Evolutionary conservation across 2,113 vertebrate genomes (phyloP).

Genomic region (Campylomormyrus numenius): DNA sequence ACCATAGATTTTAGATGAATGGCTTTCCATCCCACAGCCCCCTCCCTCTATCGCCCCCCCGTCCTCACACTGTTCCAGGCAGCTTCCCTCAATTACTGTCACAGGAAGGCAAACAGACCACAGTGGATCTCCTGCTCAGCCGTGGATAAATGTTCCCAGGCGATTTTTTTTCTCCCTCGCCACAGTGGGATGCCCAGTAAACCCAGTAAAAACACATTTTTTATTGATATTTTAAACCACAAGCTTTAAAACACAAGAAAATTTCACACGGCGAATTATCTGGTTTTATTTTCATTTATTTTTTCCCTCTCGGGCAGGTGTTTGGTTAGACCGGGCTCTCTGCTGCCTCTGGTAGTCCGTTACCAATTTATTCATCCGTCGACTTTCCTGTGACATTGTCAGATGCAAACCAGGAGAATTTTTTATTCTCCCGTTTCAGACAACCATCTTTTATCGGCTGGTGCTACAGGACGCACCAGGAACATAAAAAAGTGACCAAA

Average conservation of each 20-base stretch:
- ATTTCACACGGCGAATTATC: neutral
- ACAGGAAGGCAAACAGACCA: slow-evolving; percentile 50
- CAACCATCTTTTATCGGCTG: neutral
- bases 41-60: slow-evolving; percentile 22
- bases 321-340: neutral
- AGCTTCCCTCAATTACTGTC: slow-evolving; percentile 67
- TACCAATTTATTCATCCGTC: neutral
- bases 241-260: neutral
- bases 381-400: neutral
- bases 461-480: neutral
- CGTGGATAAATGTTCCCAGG: slow-evolving; percentile 7
- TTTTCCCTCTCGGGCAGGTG: neutral
- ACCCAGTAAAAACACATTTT: neutral
- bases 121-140: slow-evolving; percentile 31
- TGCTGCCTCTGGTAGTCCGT: neutral
- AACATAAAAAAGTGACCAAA: neutral
- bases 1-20: slow-evolving; percentile 63
- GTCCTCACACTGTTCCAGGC: slow-evolving; percentile 55
- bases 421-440: neutral
- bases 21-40: slow-evolving; percentile 41
- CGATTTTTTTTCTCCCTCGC: neutral
- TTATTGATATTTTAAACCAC: slow-evolving; percentile 9
- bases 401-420: neutral
- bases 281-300: neutral
- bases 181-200: slow-evolving; percentile 7